Evolutionary conservation across 1,140 invertebrate genomes (phyloP).

Genomic region (Brevipalpus yothersi): DNA sequence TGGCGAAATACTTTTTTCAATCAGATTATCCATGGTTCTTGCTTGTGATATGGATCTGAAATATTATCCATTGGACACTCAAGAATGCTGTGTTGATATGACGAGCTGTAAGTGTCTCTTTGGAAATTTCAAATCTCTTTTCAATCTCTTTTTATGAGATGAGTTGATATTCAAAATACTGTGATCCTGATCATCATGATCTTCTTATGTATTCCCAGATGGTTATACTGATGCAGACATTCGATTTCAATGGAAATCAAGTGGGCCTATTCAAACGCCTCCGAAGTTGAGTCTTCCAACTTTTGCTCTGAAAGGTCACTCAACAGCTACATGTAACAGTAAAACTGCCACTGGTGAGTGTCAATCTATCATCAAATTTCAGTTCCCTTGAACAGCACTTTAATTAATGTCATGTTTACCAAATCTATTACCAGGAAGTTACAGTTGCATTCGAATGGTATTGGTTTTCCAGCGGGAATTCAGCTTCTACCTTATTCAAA

Average conservation of each 20-base stretch:
- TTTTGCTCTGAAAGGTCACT: constrained; percentile 71
- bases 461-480: constrained; percentile 86
- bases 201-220: constrained; percentile 28
- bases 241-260: constrained; percentile 77
- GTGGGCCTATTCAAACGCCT: constrained; percentile 75
- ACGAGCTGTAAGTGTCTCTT: constrained; percentile 59
- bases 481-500: constrained; percentile 90
- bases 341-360: constrained; percentile 71
- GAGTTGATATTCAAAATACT: background rate
- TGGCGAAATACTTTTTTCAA: constrained; percentile 6
- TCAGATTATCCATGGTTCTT: constrained; percentile 20
- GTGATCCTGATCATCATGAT: background rate
- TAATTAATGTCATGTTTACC: background rate
- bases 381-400: background rate
- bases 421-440: constrained; percentile 22
- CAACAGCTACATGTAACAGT: constrained; percentile 78
- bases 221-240: constrained; percentile 84
- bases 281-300: constrained; percentile 74
- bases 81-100: constrained; percentile 74
- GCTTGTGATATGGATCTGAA: constrained; percentile 89
- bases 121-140: background rate
- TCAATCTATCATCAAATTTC: background rate
- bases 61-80: constrained; percentile 74
- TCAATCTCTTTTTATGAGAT: background rate
- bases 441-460: constrained; percentile 86